Base-by-base conservation (phyloP, 2,888 invertebrate genomes). In the Panzeria rudis region DNA sequence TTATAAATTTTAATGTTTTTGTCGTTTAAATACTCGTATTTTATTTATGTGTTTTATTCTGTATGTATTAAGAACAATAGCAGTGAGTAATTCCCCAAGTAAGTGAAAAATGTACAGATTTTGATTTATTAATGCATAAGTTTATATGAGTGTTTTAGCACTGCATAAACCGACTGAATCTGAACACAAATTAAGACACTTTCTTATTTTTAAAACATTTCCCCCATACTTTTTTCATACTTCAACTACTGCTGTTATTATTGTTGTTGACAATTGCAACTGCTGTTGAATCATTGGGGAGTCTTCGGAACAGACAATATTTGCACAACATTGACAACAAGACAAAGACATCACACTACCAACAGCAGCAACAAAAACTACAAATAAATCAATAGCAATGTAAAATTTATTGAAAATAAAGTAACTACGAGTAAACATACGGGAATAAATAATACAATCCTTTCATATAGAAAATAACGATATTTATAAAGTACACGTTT, bases 111-210 rank as follows among this genome's bases (percentile, higher is more conserved):
- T 69, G 29, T 32, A 29, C 13, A 5, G 20, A 20, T 54, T 78
- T 47, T 78, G 44, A 78, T 73, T 20, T 73, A 78, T 83, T 83
- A 78, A 78, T 62, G 66, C 47, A 20, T 35, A 77, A 72, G 62
- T 77, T 56, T 23, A n/a, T 32, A 64, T 17, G 59, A 68, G 56
- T 64, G 62, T 7, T 71, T 71, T 72, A 71, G 50, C 20, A 38
- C n/a, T n/a, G 59, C 25, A 75, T 66, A 64, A 20, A 64, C n/a
- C 17, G 15, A 54, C 20, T 47, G 44, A 9, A 35, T 38, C 20
- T 44, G 25, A 32, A 59, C 44, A 56, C 41, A 71, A 56, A 71
- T 56, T 71, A 20, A 50, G 15, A 54, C 38, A 54, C 25, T 17
- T 41, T 56, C 8, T 32, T 32, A 17, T 47, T 23, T 23, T 2